Evolutionary conservation across 2,797 vertebrate species (phyloP).

Genomic region (Nannoperca obscura): DNA sequence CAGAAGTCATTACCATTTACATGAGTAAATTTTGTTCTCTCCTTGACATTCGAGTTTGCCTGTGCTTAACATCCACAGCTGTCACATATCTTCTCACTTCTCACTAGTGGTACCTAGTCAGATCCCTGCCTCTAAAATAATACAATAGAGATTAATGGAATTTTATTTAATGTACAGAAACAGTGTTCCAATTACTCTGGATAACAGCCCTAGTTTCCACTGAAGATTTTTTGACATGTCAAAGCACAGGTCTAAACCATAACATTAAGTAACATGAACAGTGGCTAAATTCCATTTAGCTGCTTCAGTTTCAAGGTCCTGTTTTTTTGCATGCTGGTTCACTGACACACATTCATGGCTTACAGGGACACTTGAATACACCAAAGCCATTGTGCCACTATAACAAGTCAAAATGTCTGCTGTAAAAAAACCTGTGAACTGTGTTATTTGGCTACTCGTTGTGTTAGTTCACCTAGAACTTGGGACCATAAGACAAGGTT

Average conservation of each 20-base stretch:
- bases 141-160: background rate
- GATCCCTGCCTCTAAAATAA: background rate
- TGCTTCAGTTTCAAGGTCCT: background rate
- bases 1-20: no score
- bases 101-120: background rate
- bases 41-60: no score
- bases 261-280: background rate
- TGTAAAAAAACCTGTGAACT: background rate
- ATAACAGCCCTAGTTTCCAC: background rate
- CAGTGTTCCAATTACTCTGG: background rate
- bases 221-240: background rate
- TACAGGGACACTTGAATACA: no score
- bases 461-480: background rate
- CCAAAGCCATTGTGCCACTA: no score
- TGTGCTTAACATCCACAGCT: no score
- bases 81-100: no score
- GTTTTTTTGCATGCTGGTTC: no score
- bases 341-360: no score
- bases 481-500: background rate
- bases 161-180: no score
- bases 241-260: background rate
- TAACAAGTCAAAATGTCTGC: background rate
- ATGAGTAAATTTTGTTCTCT: no score
- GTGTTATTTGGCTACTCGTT: no score
- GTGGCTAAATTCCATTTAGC: background rate